Conservation (phyloP, 2,888 invertebrate genomes). For the Sphaeridia pumilis region DNA sequence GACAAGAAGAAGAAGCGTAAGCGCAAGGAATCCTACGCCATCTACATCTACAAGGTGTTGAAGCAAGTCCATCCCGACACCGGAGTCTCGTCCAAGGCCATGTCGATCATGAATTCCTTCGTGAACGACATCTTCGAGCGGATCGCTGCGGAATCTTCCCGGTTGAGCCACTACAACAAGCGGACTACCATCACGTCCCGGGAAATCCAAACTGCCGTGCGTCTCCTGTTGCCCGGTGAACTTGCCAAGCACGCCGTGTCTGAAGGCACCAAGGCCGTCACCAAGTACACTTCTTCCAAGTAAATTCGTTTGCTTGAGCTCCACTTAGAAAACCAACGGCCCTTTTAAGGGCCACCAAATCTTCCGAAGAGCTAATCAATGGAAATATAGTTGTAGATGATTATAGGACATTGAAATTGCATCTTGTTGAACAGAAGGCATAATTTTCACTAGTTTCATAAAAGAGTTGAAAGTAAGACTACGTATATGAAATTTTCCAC, state of each 20-base stretch:
- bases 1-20: conserved; percentile 47
- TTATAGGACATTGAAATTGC: too few species aligned
- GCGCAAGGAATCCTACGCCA: conserved; percentile 38
- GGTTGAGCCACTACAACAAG: conserved; percentile 44
- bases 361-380: neutral
- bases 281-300: conserved; percentile 42
- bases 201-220: conserved; percentile 44
- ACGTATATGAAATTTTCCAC: too few species aligned
- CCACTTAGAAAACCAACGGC: conserved; percentile 21
- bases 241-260: conserved; percentile 45
- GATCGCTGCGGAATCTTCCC: conserved; percentile 41
- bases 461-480: too few species aligned
- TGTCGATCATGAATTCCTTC: conserved; percentile 51
- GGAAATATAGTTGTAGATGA: too few species aligned
- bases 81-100: conserved; percentile 56
- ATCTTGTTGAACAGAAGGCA: too few species aligned
- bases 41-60: conserved; percentile 51
- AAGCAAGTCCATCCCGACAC: conserved; percentile 52
- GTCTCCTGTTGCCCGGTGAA: conserved; percentile 44
- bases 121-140: conserved; percentile 46
- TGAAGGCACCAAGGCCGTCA: conserved; percentile 44
- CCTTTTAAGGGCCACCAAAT: conserved; percentile 25
- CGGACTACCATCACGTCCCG: conserved; percentile 43
- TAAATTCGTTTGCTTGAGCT: conserved; percentile 16
- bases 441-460: too few species aligned